Percentiles rank a stretch among this genome's conserved stretches.
Conservation (phyloP, 2,113 vertebrate species). For the Cebidichthys violaceus region DNA sequence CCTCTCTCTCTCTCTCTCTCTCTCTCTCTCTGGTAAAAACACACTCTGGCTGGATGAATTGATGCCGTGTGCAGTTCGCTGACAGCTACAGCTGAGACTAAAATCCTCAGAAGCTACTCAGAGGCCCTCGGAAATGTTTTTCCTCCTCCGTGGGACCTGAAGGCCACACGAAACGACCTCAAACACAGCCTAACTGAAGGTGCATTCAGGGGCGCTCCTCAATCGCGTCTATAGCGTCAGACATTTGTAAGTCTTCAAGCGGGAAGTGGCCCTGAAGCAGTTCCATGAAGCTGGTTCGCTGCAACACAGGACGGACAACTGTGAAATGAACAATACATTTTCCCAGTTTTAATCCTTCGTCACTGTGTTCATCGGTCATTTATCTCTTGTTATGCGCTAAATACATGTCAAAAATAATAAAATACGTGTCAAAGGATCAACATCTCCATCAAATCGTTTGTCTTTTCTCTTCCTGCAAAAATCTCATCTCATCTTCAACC, state of each 20-base stretch:
- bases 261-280: neutral
- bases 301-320: no score
- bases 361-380: no score
- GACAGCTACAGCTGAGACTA: neutral
- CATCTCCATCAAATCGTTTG: no score
- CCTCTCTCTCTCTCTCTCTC: neutral
- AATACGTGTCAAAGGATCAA: no score
- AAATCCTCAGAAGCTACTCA: slow-evolving; percentile 2
- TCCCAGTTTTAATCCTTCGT: no score
- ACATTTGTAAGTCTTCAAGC: neutral
- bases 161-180: neutral
- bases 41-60: neutral
- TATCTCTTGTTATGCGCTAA: no score
- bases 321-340: no score
- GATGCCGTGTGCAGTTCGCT: slow-evolving; percentile 9
- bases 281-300: neutral
- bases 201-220: slow-evolving; percentile 12
- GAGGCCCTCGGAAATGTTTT: neutral
- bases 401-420: no score
- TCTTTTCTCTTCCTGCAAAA: no score
- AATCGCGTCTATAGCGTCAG: neutral
- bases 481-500: no score
- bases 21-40: neutral
- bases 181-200: neutral
- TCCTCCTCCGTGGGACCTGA: slow-evolving; percentile 11